phyloP scores from a whole-genome alignment of 2,888 invertebrate genomes.

The Tillus elongatus region DNA sequence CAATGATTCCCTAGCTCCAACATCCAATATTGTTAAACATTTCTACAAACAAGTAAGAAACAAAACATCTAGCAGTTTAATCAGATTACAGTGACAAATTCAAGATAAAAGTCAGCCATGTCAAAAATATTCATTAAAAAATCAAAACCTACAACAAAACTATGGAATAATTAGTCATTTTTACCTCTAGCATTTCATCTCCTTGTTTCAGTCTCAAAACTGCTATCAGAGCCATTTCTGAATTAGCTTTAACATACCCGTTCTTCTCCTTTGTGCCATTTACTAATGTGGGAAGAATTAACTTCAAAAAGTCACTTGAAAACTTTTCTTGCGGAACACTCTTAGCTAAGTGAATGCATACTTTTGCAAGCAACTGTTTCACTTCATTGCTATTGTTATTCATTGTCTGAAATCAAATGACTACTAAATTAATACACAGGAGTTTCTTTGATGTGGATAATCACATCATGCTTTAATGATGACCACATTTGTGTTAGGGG shows the following conservation, averaged over 20 bases:
- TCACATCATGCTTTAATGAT: no score
- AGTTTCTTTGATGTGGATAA: no score
- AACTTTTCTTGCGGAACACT: slow-evolving; percentile 50
- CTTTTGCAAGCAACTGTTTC: slow-evolving; percentile 80
- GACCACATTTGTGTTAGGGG: no score
- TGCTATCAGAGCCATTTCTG: slow-evolving; percentile 84
- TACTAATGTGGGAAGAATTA: slow-evolving; percentile 81
- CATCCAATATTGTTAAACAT: slow-evolving; percentile 68
- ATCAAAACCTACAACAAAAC: slow-evolving; percentile 10
- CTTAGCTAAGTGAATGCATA: slow-evolving; percentile 66
- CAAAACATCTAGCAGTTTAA: slow-evolving; percentile 14
- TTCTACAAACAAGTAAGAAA: slow-evolving; percentile 52
- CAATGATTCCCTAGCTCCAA: slow-evolving; percentile 81
- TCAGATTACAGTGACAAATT: no score
- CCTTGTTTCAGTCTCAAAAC: slow-evolving; percentile 72
- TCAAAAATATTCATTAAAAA: no score
- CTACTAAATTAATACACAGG: no score
- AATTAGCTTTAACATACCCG: slow-evolving; percentile 85
- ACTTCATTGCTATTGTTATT: slow-evolving; percentile 92
- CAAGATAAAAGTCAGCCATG: no score
- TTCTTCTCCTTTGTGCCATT: slow-evolving; percentile 99
- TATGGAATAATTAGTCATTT: slow-evolving; percentile 13
- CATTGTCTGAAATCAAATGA: slow-evolving; percentile 57
- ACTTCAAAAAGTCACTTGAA: slow-evolving; percentile 61
- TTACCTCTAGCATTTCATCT: slow-evolving; percentile 62